phyloP scores from a whole-genome alignment of 2,113 vertebrate genomes.

The Petaurus breviceps region DNA sequence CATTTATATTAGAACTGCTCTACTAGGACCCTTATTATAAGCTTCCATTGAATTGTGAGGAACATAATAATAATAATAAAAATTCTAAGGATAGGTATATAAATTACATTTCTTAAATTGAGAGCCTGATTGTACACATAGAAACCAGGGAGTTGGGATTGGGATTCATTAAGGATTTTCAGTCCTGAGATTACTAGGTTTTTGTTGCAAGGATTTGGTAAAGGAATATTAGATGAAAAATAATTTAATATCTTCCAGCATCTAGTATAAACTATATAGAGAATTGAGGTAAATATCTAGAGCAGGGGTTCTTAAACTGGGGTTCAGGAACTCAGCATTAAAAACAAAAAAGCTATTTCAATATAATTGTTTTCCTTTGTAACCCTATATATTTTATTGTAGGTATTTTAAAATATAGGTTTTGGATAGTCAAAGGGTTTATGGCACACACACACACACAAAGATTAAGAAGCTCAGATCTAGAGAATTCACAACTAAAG shows the following conservation, averaged over 20 bases:
- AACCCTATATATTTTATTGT: background rate
- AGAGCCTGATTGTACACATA: background rate
- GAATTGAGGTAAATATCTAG: background rate
- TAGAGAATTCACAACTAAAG: background rate
- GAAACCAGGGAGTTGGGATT: background rate
- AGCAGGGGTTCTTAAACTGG: background rate
- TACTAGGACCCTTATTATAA: background rate
- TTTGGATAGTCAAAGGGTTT: background rate
- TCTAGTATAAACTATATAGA: background rate
- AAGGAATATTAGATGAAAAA: background rate
- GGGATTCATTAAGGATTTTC: background rate
- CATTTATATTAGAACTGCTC: background rate
- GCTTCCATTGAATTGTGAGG: background rate
- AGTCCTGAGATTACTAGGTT: background rate
- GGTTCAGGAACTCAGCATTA: background rate
- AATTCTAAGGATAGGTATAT: constrained; percentile 2
- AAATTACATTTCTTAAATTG: constrained; percentile 35
- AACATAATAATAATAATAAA: background rate
- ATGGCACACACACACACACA: background rate
- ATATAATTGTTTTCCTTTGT: background rate
- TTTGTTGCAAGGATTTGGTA: background rate
- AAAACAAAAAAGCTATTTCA: background rate
- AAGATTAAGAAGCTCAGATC: background rate
- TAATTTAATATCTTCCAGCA: background rate
- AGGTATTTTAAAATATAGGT: background rate